Conservation (phyloP, 2,888 invertebrate genomes). For the Diplolepis rosae region DNA sequence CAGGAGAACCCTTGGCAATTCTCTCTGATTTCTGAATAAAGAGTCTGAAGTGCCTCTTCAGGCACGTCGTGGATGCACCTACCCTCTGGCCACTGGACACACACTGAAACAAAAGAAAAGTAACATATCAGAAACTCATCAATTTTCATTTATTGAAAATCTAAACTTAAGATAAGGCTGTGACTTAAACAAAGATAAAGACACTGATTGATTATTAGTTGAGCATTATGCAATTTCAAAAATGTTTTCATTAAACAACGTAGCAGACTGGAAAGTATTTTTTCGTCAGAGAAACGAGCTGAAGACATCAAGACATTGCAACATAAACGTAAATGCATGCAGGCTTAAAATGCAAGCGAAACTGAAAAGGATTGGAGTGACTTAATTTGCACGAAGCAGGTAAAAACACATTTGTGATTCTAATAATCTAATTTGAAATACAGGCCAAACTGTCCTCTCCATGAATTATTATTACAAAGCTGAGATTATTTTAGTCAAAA, state of each 20-base stretch:
- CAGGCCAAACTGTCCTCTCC: not conserved
- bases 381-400: conserved; percentile 15
- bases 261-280: too few relatives aligned
- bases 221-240: too few relatives aligned
- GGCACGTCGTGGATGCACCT: conserved; percentile 75
- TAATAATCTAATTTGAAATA: conserved; percentile 19
- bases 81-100: conserved; percentile 95
- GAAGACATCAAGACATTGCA: not conserved
- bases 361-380: not conserved
- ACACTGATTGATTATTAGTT: not conserved
- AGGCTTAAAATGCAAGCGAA: not conserved
- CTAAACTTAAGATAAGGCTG: too few relatives aligned
- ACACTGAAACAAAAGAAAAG: conserved; percentile 82
- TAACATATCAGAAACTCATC: conserved; percentile 16
- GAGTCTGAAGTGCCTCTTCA: conserved; percentile 69
- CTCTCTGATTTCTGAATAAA: conserved; percentile 69
- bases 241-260: too few relatives aligned
- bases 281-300: too few relatives aligned
- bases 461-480: conserved; percentile 25
- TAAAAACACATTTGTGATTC: conserved; percentile 19
- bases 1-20: conserved; percentile 70
- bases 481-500: conserved; percentile 14
- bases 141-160: not conserved
- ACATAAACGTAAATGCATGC: not conserved
- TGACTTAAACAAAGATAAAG: too few relatives aligned